phyloP scores from a whole-genome alignment of 2,888 invertebrate species.

The Coelopa pilipes region DNA sequence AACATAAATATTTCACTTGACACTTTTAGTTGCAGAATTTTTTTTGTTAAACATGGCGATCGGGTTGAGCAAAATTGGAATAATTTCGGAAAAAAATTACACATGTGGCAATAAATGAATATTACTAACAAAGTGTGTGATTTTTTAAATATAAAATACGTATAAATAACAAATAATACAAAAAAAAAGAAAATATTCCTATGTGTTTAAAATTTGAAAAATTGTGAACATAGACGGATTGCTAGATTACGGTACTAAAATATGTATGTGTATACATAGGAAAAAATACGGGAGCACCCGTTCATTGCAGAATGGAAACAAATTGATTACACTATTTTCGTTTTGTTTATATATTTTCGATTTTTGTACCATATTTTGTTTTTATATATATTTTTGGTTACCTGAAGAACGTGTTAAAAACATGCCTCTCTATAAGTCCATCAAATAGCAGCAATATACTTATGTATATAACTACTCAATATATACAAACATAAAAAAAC shows the following conservation, averaged over 20 bases:
- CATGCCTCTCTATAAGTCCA: neutral
- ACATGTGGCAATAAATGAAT: conserved; percentile 26
- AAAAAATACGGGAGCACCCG: conserved; percentile 20
- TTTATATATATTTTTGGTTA: conserved; percentile 1
- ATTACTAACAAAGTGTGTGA: neutral
- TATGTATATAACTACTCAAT: too few relatives aligned
- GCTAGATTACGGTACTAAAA: conserved; percentile 26
- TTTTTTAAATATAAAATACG: neutral
- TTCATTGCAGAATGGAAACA: neutral
- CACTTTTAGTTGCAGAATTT: too few relatives aligned
- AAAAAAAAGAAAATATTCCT: neutral
- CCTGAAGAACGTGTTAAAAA: neutral
- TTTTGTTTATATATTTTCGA: too few relatives aligned
- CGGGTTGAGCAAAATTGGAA: conserved; percentile 36
- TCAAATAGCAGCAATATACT: too few relatives aligned
- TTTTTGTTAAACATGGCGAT: conserved; percentile 49
- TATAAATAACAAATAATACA: neutral
- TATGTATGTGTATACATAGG: conserved; percentile 31
- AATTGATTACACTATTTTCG: conserved; percentile 2
- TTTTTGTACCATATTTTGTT: conserved; percentile 3
- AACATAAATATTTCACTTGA: too few relatives aligned
- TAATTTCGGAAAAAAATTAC: conserved; percentile 14
- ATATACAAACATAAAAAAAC: too few relatives aligned
- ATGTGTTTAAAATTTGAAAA: neutral
- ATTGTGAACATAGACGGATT: conserved; percentile 3